Evolutionary conservation across 2,888 invertebrate species (phyloP), one percentile per base, ranked within the genome.

Genomic region (Oscheius sp.): DNA sequence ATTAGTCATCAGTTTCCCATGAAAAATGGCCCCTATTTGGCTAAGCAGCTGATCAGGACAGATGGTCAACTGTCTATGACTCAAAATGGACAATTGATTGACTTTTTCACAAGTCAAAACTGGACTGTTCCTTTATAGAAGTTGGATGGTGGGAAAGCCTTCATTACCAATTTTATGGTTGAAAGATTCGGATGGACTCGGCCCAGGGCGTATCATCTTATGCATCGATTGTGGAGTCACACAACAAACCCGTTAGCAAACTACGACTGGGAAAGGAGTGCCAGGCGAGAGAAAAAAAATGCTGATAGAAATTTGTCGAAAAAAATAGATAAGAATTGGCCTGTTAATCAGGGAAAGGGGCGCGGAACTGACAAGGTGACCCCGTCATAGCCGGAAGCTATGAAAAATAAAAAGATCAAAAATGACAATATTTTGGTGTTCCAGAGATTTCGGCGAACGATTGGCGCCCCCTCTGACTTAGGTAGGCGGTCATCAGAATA

Each of bases 401-500:
- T 3, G 35, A 35, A 35, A 35, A n/a, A n/a, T n/a, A n/a, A n/a
- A 35, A 35, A 35, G 35, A 35, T 35, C 35, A 35, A 35, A 35
- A 9, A 35, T 35, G 35, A 9, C 35, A 35, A 9, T 3, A 35
- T 35, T 3, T 35, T 6, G 3, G 35, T 6, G 35, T 35, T 3
- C 5, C 35, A 35, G 35, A 35, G 35, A 35, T 35, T 35, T 35
- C 35, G 35, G 35, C 35, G 35, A 9, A 35, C 35, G 49, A 49
- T 49, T 49, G 49, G 49, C 49, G 55, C 16, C 49, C n/a, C n/a
- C n/a, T 5, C n/a, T 49, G 49, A 49, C n/a, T 12, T n/a, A 29
- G 29, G n/a, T 29, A 43, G 43, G 61, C 41, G 43, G 69, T 27
- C 69, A 56, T 69, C 69, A 55, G 53, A 69, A 69, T 69, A 69